Evolutionary conservation across 2,888 invertebrate species (phyloP).

Genomic region (Perdita meconis): DNA sequence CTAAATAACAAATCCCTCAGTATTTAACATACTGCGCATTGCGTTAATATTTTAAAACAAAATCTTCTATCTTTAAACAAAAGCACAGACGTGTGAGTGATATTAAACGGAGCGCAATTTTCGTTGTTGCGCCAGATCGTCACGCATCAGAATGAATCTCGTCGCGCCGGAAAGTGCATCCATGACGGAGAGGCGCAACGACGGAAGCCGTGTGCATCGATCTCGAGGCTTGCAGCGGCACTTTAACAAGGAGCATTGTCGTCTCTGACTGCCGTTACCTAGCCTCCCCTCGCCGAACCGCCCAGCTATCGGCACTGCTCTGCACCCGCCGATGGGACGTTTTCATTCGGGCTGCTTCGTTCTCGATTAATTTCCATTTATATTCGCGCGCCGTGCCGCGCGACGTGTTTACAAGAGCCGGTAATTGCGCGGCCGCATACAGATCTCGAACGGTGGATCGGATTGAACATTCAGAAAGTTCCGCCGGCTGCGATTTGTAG

Average conservation of each 20-base stretch:
- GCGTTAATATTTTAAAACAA: too few relatives aligned
- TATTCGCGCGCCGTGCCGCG: constrained; percentile 55
- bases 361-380: constrained; percentile 73
- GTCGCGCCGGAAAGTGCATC: constrained; percentile 28
- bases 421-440: constrained; percentile 64
- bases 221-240: too few relatives aligned
- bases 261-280: constrained; percentile 19
- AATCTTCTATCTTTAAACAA: too few relatives aligned
- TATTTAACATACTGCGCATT: too few relatives aligned
- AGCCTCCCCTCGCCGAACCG: background rate
- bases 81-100: constrained; percentile 44
- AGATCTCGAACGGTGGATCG: constrained; percentile 35
- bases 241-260: constrained; percentile 68
- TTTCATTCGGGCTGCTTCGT: constrained; percentile 56
- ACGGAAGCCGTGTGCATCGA: constrained; percentile 9
- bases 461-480: constrained; percentile 41
- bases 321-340: constrained; percentile 38
- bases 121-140: constrained; percentile 22
- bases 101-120: constrained; percentile 44
- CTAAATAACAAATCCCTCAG: too few relatives aligned
- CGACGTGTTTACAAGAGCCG: constrained; percentile 69
- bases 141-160: constrained; percentile 10
- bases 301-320: constrained; percentile 32
- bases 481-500: background rate
- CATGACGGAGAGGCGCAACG: constrained; percentile 26